Conservation (phyloP, 1,140 invertebrate genomes). For the Trachymyrmex septentrionalis region DNA sequence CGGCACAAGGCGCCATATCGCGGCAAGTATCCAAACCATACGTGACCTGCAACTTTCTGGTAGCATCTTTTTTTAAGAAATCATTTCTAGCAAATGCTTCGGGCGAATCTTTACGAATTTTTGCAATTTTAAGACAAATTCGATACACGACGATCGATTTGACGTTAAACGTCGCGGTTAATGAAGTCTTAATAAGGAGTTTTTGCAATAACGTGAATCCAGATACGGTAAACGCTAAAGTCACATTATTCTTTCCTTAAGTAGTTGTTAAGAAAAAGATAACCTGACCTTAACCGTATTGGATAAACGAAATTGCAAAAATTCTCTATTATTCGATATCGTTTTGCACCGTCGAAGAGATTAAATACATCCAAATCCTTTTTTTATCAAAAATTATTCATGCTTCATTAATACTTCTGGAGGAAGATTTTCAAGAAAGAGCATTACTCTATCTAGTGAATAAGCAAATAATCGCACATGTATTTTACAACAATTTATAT, state of each 20-base stretch:
- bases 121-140: slow-evolving; percentile 6
- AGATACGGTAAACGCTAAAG: no score
- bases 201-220: no score
- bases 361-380: not conserved
- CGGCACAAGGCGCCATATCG: slow-evolving; percentile 82
- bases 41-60: slow-evolving; percentile 85
- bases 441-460: not conserved
- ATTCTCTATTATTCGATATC: not conserved
- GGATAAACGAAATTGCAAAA: no score
- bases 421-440: not conserved
- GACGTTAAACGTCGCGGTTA: not conserved
- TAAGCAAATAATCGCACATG: not conserved
- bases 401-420: not conserved
- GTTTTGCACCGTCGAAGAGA: not conserved
- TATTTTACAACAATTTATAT: not conserved
- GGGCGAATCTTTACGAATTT: slow-evolving; percentile 29
- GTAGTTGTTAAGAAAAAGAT: no score
- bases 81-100: slow-evolving; percentile 57
- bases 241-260: no score
- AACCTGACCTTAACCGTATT: no score
- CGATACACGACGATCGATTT: not conserved
- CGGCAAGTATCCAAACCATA: slow-evolving; percentile 86
- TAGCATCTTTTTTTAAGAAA: slow-evolving; percentile 71
- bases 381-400: not conserved
- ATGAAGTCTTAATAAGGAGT: not conserved